phyloP scores from a whole-genome alignment of 2,113 vertebrate genomes.

The Larimichthys polyactis region DNA sequence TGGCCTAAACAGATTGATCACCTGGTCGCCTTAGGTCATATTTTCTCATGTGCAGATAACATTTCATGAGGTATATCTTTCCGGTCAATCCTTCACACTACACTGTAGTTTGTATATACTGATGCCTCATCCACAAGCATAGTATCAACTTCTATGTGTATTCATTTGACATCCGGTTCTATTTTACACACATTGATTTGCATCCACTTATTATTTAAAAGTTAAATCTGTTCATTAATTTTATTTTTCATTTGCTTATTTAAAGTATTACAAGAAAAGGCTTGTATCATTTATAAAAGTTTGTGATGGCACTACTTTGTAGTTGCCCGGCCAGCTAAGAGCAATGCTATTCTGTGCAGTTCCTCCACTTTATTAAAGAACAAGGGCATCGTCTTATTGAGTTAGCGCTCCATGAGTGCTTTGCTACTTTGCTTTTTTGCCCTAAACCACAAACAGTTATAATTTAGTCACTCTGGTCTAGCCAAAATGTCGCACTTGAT shows the following conservation, averaged over 20 bases:
- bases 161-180: not conserved
- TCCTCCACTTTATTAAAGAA: not conserved
- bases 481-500: not conserved
- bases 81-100: no score
- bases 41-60: no score
- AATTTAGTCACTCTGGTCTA: not conserved
- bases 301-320: not conserved
- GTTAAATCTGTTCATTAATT: not conserved
- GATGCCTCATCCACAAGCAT: no score
- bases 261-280: not conserved
- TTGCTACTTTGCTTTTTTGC: not conserved
- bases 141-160: no score
- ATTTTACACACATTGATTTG: not conserved
- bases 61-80: no score
- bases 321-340: not conserved
- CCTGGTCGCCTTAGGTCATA: no score
- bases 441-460: not conserved
- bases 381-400: not conserved
- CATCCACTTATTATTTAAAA: not conserved
- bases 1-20: no score
- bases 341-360: not conserved
- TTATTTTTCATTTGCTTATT: not conserved
- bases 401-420: not conserved
- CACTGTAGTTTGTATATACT: no score
- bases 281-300: not conserved